Percentiles rank a stretch among this genome's conserved stretches.
These are phyloP conservation scores for Cephonodes hylas DNA, from an alignment of 2,888 invertebrate species.

Conservation along the genomic window DNA sequence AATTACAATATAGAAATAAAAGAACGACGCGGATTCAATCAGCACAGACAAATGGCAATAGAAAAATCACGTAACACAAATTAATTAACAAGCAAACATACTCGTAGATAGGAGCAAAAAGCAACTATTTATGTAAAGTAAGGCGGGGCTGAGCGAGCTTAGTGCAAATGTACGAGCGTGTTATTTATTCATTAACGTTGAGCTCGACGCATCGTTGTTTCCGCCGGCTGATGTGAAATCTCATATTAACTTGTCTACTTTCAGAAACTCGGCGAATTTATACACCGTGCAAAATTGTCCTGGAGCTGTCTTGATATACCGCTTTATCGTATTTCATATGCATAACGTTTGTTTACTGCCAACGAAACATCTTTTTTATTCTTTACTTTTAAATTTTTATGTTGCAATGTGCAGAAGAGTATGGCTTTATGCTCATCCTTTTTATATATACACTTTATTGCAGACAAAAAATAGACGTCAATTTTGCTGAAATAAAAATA, in stretches of 20 bases:
- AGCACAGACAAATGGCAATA: not conserved
- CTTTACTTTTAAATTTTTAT: not conserved
- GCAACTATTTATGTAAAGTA: conserved; percentile 4
- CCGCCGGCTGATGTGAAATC: conserved; percentile 53
- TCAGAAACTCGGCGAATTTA: conserved; percentile 55
- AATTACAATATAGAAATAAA: not conserved
- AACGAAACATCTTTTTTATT: conserved; percentile 21
- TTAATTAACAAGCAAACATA: not conserved
- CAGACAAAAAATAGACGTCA: too few relatives aligned
- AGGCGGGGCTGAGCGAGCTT: not conserved
- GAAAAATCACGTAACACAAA: not conserved
- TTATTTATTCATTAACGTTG: conserved; percentile 55
- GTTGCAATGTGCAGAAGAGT: not conserved
- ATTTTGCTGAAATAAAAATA: too few relatives aligned
- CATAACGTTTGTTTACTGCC: conserved; percentile 40
- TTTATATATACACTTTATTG: too few relatives aligned
- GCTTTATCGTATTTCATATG: conserved; percentile 45
- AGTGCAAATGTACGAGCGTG: conserved; percentile 38
- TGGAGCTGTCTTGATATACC: conserved; percentile 46
- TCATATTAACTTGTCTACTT: conserved; percentile 68
- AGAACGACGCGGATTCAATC: not conserved
- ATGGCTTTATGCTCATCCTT: not conserved
- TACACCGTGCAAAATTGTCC: conserved; percentile 60
- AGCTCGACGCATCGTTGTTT: conserved; percentile 41
- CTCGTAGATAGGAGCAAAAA: not conserved